Evolutionary conservation across 2,797 vertebrate species (phyloP), one percentile per base, ranked within the genome.

Genomic region (Brachyrhaphis roseni): DNA sequence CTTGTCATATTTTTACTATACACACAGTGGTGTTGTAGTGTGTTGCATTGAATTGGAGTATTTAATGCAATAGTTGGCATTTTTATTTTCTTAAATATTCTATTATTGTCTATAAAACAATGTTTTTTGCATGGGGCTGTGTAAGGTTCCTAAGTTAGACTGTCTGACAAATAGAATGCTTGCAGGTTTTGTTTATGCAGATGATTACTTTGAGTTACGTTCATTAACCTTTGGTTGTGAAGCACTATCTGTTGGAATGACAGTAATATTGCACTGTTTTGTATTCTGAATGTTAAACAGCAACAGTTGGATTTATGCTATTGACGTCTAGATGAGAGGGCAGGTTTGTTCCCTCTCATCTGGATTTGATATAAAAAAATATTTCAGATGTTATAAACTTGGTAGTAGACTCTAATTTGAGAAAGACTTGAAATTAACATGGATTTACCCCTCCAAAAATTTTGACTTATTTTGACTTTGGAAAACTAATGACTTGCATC

Each of bases 261-360:
- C 83, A 83, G 43, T 62, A 72, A 83, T 82, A 86, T 80, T 46
- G 53, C 74, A 64, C 34, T 64, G 31, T 20, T 36, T 20, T 18
- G 16, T 20, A 36, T 64, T 68, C 64, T 41, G 64, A 68, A 68
- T 68, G 36, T 41, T 41, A 68, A 68, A 68, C 64, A 68, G 20
- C 34, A 41, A 41, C 64, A 68, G 34, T 2, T 36, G 18, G 20
- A 41, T 39, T 41, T 39, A 36, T 26, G 64, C 64, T 68, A 26
- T 26, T 68, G 20, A 39, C n/a, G 1, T 39, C 20, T 20, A 51
- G 0, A 26, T 62, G n/a, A 62, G 28, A 34, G 5, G n/a, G 13
- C 31, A 31, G 31, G 28, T 13, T 34, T 62, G 28, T 28, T 47
- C 15, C 46, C 4, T 16, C 15, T 1, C 1, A 47, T 4, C 15